Evolutionary conservation across 2,113 vertebrate genomes (phyloP), one percentile per base, ranked within the genome.

Genomic region (Trachemys scripta): DNA sequence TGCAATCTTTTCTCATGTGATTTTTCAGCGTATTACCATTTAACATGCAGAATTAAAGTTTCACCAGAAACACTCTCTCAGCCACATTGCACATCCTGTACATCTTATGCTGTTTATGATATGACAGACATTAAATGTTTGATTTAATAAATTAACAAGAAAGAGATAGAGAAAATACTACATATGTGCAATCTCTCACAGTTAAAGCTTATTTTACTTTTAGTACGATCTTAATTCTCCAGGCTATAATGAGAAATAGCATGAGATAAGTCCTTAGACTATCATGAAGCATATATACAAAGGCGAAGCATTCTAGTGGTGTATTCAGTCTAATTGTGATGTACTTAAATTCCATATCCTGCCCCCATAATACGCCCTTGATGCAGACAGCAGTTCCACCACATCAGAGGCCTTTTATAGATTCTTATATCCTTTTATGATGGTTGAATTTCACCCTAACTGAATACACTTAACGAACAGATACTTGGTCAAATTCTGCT

Each of bases 271-370:
- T 14, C 51, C 25, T 42, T 85, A 89, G n/a, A 35, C 51, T 11
- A 72, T 0, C 8, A 17, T 6, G 38, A 90, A 93, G 42, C 42
- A 69, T 85, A 16, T 90, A 86, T 17, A 84, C 42, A 75, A 92
- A 54, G 45, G 19, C 6, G 11, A 91, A 92, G 45, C 56, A 5
- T 50, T 91, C 29, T 0, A 5, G 22, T 35, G 88, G 29, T 51
- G 84, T 85, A 84, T 82, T 95, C 85, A 62, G 12, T 38, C 35
- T 95, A 86, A 80, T 47, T 88, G 62, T 72, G 47, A 90, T 49
- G 42, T 25, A 50, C 5, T 25, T 94, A 2, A 1, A 76, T 92
- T 82, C 72, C 81, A 56, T 76, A 72, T 29, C 90, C 42, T 82
- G 88, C 80, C 80, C 25, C 81, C 27, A 38, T 24, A 54, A 45